Percentiles rank a stretch among this genome's conserved stretches.
Conservation (phyloP, 2,113 vertebrate genomes). For the Loxodonta africana region DNA sequence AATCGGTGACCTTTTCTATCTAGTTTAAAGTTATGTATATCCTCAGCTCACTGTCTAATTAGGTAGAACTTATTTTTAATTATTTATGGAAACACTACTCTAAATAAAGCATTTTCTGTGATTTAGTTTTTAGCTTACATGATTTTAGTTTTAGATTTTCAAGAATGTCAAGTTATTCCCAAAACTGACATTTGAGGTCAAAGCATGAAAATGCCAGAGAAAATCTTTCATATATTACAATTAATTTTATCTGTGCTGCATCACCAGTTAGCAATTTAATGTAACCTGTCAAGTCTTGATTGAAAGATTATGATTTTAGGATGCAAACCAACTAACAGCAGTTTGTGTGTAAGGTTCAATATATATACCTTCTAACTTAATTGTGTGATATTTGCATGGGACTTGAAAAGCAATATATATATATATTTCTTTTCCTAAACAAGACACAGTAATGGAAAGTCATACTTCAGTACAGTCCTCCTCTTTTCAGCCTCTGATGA, state of each 20-base stretch:
- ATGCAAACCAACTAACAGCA: conserved; percentile 78
- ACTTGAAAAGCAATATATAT: conserved; percentile 87
- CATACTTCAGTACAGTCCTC: conserved; percentile 98
- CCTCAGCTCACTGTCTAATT: conserved; percentile 82
- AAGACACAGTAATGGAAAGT: conserved; percentile 94
- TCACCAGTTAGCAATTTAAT: conserved; percentile 67
- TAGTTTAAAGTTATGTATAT: conserved; percentile 82
- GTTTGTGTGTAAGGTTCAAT: conserved; percentile 73
- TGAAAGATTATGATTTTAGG: conserved; percentile 80
- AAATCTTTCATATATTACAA: conserved; percentile 38
- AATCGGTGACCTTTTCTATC: conserved; percentile 86
- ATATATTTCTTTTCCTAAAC: conserved; percentile 86
- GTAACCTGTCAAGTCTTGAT: conserved; percentile 74
- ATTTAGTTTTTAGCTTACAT: conserved; percentile 59
- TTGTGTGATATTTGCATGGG: conserved; percentile 88
- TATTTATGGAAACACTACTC: conserved; percentile 71
- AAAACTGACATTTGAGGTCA: conserved; percentile 70
- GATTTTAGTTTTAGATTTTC: conserved; percentile 72
- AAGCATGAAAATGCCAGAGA: conserved; percentile 67
- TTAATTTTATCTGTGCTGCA: conserved; percentile 71
- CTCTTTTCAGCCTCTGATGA: conserved; percentile 99
- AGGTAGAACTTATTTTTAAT: conserved; percentile 78
- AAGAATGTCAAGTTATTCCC: conserved; percentile 63
- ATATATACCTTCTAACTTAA: conserved; percentile 84
- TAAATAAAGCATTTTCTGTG: conserved; percentile 73